phyloP scores from a whole-genome alignment of 2,113 vertebrate species.

The Mirza zaza region DNA sequence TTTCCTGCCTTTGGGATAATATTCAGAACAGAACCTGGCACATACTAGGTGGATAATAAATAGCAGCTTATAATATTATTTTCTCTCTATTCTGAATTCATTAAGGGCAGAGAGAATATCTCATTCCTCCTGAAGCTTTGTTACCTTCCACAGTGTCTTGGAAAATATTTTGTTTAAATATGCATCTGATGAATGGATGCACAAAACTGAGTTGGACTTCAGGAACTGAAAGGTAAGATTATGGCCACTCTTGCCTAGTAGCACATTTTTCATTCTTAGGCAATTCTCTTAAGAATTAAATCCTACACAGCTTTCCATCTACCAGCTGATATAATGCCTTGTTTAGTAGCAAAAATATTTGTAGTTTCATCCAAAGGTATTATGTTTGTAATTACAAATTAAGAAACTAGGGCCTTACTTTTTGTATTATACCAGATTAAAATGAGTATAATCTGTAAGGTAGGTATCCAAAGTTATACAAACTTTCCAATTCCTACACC shows the following conservation, averaged over 20 bases:
- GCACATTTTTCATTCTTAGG: background rate
- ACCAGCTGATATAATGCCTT: background rate
- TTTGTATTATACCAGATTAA: background rate
- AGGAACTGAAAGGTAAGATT: background rate
- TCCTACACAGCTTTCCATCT: background rate
- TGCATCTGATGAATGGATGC: background rate
- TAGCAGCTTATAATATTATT: background rate
- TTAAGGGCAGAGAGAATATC: background rate
- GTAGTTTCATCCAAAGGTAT: background rate
- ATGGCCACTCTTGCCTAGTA: background rate
- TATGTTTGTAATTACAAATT: background rate
- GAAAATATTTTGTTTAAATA: background rate
- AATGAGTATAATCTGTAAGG: background rate
- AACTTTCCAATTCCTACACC: background rate
- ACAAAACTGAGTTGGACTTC: background rate
- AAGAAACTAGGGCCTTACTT: background rate
- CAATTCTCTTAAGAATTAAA: background rate
- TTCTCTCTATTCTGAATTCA: background rate
- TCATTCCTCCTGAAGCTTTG: background rate
- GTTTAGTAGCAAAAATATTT: background rate
- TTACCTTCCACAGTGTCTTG: background rate
- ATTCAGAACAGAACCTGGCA: background rate
- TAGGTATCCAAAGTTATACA: background rate
- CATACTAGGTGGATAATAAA: background rate
- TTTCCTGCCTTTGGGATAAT: background rate